These are phyloP conservation scores for Thripadectes ignobilis DNA, from an alignment of 2,797 vertebrate species.

Conservation along the genomic window DNA sequence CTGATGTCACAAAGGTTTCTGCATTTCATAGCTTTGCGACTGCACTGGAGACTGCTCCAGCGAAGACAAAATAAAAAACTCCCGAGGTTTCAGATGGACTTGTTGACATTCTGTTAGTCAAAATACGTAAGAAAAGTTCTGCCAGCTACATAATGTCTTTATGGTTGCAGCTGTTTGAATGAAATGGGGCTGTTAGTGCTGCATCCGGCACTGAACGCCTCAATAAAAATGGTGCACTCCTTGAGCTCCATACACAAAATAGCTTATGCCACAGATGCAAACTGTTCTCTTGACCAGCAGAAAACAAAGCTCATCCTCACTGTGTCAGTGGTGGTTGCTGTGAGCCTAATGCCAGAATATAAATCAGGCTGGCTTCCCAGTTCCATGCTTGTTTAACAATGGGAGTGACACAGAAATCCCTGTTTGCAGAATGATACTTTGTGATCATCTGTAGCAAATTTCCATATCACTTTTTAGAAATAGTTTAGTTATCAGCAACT, in stretches of 20 bases:
- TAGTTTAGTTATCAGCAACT: not conserved
- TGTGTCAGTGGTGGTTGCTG: not conserved
- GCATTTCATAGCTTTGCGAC: not conserved
- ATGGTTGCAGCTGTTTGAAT: constrained; percentile 55
- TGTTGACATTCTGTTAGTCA: constrained; percentile 41
- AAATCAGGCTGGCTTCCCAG: not conserved
- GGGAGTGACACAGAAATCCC: constrained; percentile 28
- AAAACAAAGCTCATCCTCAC: constrained; percentile 24
- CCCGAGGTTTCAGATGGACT: constrained; percentile 27
- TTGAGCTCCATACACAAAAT: not conserved
- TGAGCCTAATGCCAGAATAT: not conserved
- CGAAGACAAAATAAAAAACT: constrained; percentile 43
- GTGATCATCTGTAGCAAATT: not conserved
- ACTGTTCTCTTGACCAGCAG: not conserved
- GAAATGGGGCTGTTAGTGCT: constrained; percentile 1
- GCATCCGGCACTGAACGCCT: constrained; percentile 36
- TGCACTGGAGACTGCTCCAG: constrained; percentile 27
- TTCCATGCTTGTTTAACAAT: constrained; percentile 14
- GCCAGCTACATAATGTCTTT: constrained; percentile 34
- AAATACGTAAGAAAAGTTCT: constrained; percentile 42
- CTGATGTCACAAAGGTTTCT: not conserved
- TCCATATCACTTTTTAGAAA: not conserved
- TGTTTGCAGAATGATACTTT: not conserved
- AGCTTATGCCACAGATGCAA: not conserved
- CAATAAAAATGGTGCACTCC: constrained; percentile 28